phyloP scores from a whole-genome alignment of 1,140 invertebrate species.

The Trigoniulus corallinus region DNA sequence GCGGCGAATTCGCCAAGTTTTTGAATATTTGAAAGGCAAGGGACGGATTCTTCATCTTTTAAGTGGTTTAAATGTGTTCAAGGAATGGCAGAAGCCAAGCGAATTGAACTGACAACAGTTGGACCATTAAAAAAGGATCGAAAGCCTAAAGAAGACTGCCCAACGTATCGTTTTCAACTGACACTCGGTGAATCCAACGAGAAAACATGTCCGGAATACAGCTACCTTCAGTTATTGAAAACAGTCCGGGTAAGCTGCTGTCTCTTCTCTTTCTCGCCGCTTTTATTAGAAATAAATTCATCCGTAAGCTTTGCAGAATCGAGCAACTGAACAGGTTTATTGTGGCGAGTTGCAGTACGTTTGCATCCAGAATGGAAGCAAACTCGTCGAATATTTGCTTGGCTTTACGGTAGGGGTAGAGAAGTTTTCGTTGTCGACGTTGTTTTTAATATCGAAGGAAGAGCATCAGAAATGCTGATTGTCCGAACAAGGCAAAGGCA shows the following conservation, averaged over 20 bases:
- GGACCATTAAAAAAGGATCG: conserved; percentile 19
- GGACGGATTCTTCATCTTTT: neutral
- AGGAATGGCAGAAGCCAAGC: neutral
- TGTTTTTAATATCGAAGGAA: no score
- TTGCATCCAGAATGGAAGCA: no score
- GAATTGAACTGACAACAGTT: neutral
- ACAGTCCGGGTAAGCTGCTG: conserved; percentile 37
- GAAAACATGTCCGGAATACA: conserved; percentile 43
- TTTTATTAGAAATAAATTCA: no score
- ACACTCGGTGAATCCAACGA: conserved; percentile 42
- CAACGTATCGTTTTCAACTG: conserved; percentile 38
- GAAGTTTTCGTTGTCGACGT: no score
- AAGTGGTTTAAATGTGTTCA: neutral
- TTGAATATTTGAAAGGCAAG: neutral
- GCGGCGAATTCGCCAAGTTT: conserved; percentile 10
- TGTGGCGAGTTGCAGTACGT: no score
- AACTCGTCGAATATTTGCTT: no score
- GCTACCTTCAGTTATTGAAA: conserved; percentile 41
- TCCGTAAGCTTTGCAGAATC: no score
- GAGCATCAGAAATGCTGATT: no score
- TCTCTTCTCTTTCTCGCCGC: no score
- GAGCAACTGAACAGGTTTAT: no score
- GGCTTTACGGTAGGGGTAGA: no score
- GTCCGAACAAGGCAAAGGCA: no score
- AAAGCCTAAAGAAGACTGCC: conserved; percentile 26